Conservation (phyloP, 2,888 invertebrate species). For the Strigamia maritima region DNA sequence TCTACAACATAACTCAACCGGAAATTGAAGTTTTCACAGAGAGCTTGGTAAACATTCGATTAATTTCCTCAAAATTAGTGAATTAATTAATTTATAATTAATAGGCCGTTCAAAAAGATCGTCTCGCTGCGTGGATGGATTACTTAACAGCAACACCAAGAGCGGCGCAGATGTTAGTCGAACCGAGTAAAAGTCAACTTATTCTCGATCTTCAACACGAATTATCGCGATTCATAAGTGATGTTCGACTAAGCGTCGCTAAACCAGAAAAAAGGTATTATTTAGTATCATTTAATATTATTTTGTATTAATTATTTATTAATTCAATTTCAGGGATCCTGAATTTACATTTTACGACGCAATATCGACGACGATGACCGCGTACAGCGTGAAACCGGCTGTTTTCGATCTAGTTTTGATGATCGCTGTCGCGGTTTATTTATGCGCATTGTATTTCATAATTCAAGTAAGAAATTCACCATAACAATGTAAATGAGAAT, state of each 20-base stretch:
- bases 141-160: not conserved
- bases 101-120: not conserved
- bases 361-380: slow-evolving; percentile 72
- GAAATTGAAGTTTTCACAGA: slow-evolving; percentile 65
- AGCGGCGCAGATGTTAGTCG: not conserved
- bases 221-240: not conserved
- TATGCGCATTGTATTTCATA: slow-evolving; percentile 76
- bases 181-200: not conserved
- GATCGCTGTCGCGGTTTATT: slow-evolving; percentile 75
- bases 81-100: too few species aligned
- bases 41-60: slow-evolving; percentile 61
- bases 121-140: not conserved
- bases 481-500: too few species aligned
- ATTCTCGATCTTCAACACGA: not conserved
- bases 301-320: too few species aligned
- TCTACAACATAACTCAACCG: slow-evolving; percentile 55
- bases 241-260: not conserved
- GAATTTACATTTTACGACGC: slow-evolving; percentile 88
- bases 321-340: slow-evolving; percentile 67
- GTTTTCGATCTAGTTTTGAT: slow-evolving; percentile 95
- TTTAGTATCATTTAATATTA: too few species aligned
- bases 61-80: too few species aligned
- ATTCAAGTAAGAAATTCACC: slow-evolving; percentile 52
- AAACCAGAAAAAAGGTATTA: not conserved
- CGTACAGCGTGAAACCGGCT: slow-evolving; percentile 96